These are phyloP conservation scores for Phycodurus eques DNA, from an alignment of 2,113 vertebrate genomes.

Conservation along the genomic window DNA sequence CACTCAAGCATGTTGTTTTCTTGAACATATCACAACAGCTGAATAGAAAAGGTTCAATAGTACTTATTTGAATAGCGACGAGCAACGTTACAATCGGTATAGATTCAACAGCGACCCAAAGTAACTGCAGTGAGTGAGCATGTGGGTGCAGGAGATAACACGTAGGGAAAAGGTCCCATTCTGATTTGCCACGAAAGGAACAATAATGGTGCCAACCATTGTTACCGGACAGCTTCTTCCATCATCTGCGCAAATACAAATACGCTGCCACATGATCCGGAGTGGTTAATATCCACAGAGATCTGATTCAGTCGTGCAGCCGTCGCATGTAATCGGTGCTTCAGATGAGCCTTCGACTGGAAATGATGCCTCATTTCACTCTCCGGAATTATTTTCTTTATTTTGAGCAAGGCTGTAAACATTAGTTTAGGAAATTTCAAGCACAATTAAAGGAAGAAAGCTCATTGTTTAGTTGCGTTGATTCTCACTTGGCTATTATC, in stretches of 20 bases:
- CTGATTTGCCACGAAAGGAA: background rate
- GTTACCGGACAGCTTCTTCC: slow-evolving; percentile 13
- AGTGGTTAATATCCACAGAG: slow-evolving; percentile 21
- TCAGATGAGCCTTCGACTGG: slow-evolving; percentile 16
- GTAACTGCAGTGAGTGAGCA: background rate
- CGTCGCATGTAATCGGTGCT: slow-evolving; percentile 17
- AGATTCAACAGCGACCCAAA: background rate
- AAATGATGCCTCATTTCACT: slow-evolving; percentile 27
- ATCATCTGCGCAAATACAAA: slow-evolving; percentile 31
- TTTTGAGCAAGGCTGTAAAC: slow-evolving; percentile 3
- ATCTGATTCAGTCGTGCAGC: slow-evolving; percentile 37
- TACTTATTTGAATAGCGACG: background rate
- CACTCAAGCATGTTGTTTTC: background rate
- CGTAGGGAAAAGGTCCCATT: background rate
- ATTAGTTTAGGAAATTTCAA: background rate
- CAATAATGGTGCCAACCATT: slow-evolving; percentile 6
- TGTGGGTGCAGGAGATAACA: background rate
- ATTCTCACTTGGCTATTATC: background rate
- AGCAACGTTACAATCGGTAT: background rate
- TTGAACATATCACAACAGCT: background rate
- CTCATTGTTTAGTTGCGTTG: background rate
- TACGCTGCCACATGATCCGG: slow-evolving; percentile 12
- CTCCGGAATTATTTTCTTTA: slow-evolving; percentile 12
- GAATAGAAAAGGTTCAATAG: background rate
- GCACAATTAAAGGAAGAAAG: background rate